Conservation (phyloP, 2,797 vertebrate genomes). For the Labroides dimidiatus region DNA sequence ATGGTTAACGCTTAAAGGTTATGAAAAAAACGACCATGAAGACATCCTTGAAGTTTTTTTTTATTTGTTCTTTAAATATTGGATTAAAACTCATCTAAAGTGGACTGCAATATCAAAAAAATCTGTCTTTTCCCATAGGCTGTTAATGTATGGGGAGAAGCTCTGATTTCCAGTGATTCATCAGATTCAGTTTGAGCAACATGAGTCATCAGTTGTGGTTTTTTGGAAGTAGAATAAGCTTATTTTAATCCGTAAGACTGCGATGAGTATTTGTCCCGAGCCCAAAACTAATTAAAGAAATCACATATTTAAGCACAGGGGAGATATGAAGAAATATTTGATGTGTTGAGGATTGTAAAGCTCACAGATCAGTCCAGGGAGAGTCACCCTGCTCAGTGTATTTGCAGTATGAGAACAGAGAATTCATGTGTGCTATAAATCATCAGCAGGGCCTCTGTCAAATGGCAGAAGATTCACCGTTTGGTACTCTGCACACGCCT, state of each 20-base stretch:
- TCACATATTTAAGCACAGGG: background rate
- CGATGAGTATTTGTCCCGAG: conserved; percentile 2
- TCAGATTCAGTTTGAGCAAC: background rate
- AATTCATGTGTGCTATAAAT: conserved; percentile 31
- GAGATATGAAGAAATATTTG: conserved; percentile 13
- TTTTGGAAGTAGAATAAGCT: background rate
- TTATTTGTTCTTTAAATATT: too few species aligned
- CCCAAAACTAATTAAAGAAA: background rate
- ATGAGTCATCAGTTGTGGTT: conserved; percentile 14
- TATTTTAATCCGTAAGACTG: background rate
- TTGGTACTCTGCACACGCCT: conserved; percentile 26
- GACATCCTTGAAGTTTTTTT: too few species aligned
- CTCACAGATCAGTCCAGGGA: conserved; percentile 14
- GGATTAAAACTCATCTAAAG: too few species aligned
- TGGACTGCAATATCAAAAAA: too few species aligned
- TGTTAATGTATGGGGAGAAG: background rate
- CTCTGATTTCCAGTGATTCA: background rate
- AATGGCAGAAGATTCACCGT: conserved; percentile 20
- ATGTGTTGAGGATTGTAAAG: conserved; percentile 7
- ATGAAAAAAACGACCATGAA: too few species aligned
- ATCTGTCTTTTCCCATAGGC: background rate
- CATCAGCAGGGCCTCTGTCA: conserved; percentile 30
- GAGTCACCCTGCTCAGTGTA: conserved; percentile 23
- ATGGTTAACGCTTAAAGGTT: too few species aligned
- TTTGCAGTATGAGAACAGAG: conserved; percentile 16